Base-by-base conservation (phyloP, 2,888 invertebrate species). In the Oscheius sp. region DNA sequence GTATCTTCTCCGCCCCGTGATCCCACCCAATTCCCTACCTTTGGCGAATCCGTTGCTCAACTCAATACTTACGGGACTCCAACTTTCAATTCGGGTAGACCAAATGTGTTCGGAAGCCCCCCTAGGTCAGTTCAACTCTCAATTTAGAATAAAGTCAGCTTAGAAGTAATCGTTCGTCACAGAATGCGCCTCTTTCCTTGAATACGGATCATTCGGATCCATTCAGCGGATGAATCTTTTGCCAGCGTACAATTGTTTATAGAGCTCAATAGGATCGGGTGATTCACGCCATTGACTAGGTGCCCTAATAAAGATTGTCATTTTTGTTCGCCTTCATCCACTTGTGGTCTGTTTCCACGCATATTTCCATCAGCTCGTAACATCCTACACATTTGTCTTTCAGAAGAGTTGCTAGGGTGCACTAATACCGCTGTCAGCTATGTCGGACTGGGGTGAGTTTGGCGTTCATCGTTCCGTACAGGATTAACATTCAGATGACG, bases 21-120 rank as follows among this genome's bases (percentile, higher is more conserved):
- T 66, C 82, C 82, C 3, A 82, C 82, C 1, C 79, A 82, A 57
- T 82, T 79, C 50, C 82, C 82, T 10, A 80, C 82, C 0, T 82
- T 82, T 42, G 82, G 82, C 42, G 80, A 82, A 50, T 77, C 82
- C 1, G 76, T 76, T 7, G 75, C 79, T 37, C 77, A 76, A 11
- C 79, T 75, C 50, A 55, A 51, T 13, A 21, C 32, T 9, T 42
- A 32, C n/a, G 51, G 47, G 9, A 37, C 60, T 5, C 73, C 66
- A 59, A 65, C 55, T 21, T 62, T 51, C 13, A 47, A 47, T 29
- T 11, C 76, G 4, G 70, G 66, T 37, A 29, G 82, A 13, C 79
- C 75, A 0, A 82, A 82, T 73, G 76, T 80, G 2, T 82, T 82
- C 66, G 82, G 82, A 70, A 80, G 78, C 29, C 81, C 82, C 5